Evolutionary conservation across 2,113 vertebrate genomes (phyloP), one percentile per base, ranked within the genome.

Genomic region (Pelmatolapia mariae): DNA sequence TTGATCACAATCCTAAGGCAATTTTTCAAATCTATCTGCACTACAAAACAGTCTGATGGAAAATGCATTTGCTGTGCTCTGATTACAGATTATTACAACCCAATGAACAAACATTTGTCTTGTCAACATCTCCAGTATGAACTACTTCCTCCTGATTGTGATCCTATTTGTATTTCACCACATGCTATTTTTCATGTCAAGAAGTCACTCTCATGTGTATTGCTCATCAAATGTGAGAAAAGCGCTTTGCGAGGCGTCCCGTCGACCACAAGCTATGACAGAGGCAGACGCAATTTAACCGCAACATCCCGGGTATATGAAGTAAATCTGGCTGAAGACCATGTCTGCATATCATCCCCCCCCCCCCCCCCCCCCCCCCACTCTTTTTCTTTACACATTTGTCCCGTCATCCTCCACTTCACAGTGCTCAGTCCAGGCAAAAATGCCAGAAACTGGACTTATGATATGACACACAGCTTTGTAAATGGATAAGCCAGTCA

Each of bases 41-140:
- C 93, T 94, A 92, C 90, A 93, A 92, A 95, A 95, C 89, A 86
- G 92, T 92, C 86, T 91, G 92, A 95, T 93, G 90, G 92, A 93
- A 94, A 94, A 93, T 80, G 13, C 93, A 92, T 95, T 94, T 93
- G 89, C 92, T 90, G 91, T 92, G 92, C 90, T 93, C 91, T 94
- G 93, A 95, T 95, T 95, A 93, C 93, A 93, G 91, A 96, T 95
- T 92, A 95, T 95, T 94, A 91, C 94, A 93, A 95, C 89, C 87
- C 92, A 94, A 94, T 91, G 91, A 95, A 92, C 91, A 95, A 95
- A 96, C 94, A 95, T 95, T 95, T 95, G 92, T 95, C 94, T 92
- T 94, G 93, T 95, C 95, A 95, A 95, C 93, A 92, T 93, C 94
- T 89, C 90, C 85, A 89, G 85, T 78, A 82, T 89, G 84, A 94